These are phyloP conservation scores for Nymphalis urticae DNA, from an alignment of 2,888 invertebrate species.

Conservation along the genomic window DNA sequence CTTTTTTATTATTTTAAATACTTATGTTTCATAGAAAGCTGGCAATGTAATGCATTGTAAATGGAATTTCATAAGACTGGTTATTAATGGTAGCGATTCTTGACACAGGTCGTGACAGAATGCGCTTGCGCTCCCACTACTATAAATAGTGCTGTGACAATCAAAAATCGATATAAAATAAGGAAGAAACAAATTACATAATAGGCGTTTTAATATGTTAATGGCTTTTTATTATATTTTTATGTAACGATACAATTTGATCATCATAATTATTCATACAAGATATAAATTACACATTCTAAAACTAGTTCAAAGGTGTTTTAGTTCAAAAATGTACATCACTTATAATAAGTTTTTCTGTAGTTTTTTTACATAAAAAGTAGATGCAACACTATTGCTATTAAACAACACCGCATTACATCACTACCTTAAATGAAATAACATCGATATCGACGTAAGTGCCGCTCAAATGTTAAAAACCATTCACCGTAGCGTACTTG, in stretches of 20 bases:
- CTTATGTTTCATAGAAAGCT: constrained; percentile 15
- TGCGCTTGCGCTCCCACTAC: constrained; percentile 54
- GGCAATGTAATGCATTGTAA: constrained; percentile 17
- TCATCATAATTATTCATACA: too few relatives aligned
- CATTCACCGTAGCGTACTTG: constrained; percentile 27
- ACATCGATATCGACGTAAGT: constrained; percentile 40
- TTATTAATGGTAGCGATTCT: constrained; percentile 13
- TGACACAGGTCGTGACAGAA: constrained; percentile 61
- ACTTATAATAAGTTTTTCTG: too few relatives aligned
- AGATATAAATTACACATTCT: too few relatives aligned
- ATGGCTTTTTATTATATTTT: too few relatives aligned
- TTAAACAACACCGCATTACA: constrained; percentile 34
- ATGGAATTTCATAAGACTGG: constrained; percentile 24
- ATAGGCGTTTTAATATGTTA: not conserved
- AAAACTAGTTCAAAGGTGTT: too few relatives aligned
- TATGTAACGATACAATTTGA: too few relatives aligned
- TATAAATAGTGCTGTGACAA: constrained; percentile 20
- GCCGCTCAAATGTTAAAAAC: constrained; percentile 51
- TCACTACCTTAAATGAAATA: constrained; percentile 50
- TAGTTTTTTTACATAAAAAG: too few relatives aligned
- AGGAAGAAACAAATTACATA: not conserved
- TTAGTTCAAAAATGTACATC: too few relatives aligned
- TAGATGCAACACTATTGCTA: constrained; percentile 1
- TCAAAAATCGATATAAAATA: not conserved
- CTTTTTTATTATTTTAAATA: constrained; percentile 8